These are phyloP conservation scores for Lithosia quadra DNA, from an alignment of 2,888 invertebrate species.

Conservation along the genomic window DNA sequence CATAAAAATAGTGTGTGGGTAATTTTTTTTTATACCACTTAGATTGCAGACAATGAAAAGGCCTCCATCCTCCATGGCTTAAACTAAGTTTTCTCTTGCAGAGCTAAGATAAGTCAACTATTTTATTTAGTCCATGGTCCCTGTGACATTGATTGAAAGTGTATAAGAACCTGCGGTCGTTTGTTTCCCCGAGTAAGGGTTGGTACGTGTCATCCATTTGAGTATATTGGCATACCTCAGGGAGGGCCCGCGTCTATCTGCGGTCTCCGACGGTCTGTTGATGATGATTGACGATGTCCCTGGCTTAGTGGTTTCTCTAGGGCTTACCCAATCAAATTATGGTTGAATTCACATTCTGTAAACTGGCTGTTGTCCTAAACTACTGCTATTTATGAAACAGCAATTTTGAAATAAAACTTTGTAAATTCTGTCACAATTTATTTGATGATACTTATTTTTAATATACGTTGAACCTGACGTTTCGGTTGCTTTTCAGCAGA, in stretches of 20 bases:
- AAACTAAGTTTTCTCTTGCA: background rate
- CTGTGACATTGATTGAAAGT: background rate
- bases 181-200: conserved; percentile 3
- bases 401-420: too few species aligned
- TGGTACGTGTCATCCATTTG: conserved; percentile 18
- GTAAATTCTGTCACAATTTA: too few species aligned
- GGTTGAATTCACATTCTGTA: background rate
- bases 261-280: conserved; percentile 14
- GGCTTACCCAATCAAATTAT: background rate
- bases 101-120: background rate
- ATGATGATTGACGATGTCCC: conserved; percentile 26
- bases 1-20: too few species aligned
- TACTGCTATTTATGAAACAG: background rate
- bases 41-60: too few species aligned
- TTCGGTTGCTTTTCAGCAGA: too few species aligned
- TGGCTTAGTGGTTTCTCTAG: background rate
- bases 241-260: conserved; percentile 18
- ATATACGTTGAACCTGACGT: too few species aligned
- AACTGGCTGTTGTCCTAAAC: background rate
- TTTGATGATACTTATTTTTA: too few species aligned
- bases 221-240: conserved; percentile 21
- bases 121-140: background rate
- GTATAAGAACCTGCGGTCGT: conserved; percentile 14
- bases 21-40: too few species aligned
- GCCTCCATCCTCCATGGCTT: too few species aligned